These are phyloP conservation scores for Tortrix viridana DNA, from an alignment of 2,888 invertebrate genomes.

Conservation along the genomic window DNA sequence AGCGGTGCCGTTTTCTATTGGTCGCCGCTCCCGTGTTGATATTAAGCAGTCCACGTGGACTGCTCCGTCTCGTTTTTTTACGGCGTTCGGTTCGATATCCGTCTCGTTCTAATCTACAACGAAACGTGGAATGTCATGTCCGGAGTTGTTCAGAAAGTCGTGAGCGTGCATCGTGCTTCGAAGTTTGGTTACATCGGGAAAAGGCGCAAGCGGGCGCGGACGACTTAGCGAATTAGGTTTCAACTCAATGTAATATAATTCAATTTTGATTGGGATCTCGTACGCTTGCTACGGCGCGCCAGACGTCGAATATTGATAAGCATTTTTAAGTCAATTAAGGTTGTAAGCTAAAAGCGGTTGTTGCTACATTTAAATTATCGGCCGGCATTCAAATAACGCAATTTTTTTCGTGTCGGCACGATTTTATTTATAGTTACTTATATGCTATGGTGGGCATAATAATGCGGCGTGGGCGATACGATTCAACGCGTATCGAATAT, in stretches of 20 bases:
- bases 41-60: slow-evolving; percentile 84
- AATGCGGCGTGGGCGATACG: slow-evolving; percentile 51
- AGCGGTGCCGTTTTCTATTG: slow-evolving; percentile 84
- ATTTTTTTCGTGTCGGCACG: slow-evolving; percentile 83
- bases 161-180: slow-evolving; percentile 84
- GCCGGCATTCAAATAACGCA: slow-evolving; percentile 84
- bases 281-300: slow-evolving; percentile 51
- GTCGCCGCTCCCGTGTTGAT: slow-evolving; percentile 84
- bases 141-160: slow-evolving; percentile 85
- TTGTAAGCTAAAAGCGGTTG: slow-evolving; percentile 85
- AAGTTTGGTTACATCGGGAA: slow-evolving; percentile 61
- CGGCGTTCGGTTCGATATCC: slow-evolving; percentile 74
- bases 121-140: slow-evolving; percentile 85
- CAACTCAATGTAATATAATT: slow-evolving; percentile 46
- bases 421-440: slow-evolving; percentile 79
- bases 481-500: slow-evolving; percentile 57
- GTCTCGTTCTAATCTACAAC: slow-evolving; percentile 83
- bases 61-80: slow-evolving; percentile 81
- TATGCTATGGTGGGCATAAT: slow-evolving; percentile 73
- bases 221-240: slow-evolving; percentile 40
- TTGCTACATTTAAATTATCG: slow-evolving; percentile 85
- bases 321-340: slow-evolving; percentile 85
- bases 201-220: slow-evolving; percentile 57
- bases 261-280: slow-evolving; percentile 45
- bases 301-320: slow-evolving; percentile 74